Conservation (phyloP, 1,140 invertebrate genomes). For the Telenomus remus region DNA sequence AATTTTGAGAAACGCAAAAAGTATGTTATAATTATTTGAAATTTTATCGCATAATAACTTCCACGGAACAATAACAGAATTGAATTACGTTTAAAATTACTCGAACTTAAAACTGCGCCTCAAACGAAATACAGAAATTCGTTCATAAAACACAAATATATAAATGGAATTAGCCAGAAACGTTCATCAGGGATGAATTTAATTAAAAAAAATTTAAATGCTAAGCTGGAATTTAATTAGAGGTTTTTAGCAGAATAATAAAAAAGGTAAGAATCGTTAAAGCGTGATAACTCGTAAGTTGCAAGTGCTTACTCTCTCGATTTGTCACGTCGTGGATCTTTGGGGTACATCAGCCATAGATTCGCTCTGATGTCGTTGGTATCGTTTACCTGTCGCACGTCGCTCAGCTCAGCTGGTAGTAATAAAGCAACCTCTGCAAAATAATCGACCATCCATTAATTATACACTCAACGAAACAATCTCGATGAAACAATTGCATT, state of each 20-base stretch:
- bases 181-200: no score
- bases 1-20: no score
- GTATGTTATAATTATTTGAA: no score
- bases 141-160: no score
- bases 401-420: constrained; percentile 83
- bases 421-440: constrained; percentile 87
- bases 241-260: constrained; percentile 3
- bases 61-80: not conserved
- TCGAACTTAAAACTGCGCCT: no score
- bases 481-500: no score
- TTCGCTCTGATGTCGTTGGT: constrained; percentile 85
- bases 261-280: constrained; percentile 21
- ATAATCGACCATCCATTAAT: constrained; percentile 15
- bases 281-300: constrained; percentile 17
- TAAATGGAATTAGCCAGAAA: no score
- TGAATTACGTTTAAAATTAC: not conserved
- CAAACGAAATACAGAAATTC: no score
- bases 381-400: constrained; percentile 82
- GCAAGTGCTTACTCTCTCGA: constrained; percentile 84
- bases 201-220: no score
- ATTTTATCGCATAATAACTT: no score
- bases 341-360: constrained; percentile 82
- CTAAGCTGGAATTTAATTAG: no score
- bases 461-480: not conserved
- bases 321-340: constrained; percentile 82